phyloP scores from a whole-genome alignment of 2,797 vertebrate genomes.

The Pseudochirops corinnae region DNA sequence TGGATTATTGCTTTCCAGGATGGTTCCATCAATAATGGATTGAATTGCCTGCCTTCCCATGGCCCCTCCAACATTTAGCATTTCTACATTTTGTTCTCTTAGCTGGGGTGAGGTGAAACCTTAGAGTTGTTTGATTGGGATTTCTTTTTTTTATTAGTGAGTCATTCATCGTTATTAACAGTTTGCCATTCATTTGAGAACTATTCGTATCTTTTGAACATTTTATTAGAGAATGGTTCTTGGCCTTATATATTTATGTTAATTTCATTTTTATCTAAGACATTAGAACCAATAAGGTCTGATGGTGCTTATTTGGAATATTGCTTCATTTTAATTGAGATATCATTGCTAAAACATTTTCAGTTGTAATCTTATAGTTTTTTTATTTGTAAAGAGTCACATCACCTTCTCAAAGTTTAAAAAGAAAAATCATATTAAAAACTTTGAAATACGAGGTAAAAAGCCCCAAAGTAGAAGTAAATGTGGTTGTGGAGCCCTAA shows the following conservation, averaged over 20 bases:
- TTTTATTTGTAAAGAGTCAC: not conserved
- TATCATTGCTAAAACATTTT: not conserved
- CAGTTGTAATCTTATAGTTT: not conserved
- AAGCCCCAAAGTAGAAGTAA: not conserved
- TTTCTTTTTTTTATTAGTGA: not conserved
- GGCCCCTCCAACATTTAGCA: not conserved
- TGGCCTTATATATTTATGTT: not conserved
- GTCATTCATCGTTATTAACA: not conserved
- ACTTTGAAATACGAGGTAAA: not conserved
- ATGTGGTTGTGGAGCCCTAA: not conserved
- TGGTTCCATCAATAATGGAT: not conserved
- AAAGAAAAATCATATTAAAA: not conserved
- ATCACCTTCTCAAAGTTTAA: not conserved
- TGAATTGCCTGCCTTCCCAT: not conserved
- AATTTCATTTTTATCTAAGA: not conserved
- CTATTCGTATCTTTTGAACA: not conserved
- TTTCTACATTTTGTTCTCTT: not conserved
- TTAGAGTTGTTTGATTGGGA: not conserved
- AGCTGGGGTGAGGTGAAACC: not conserved
- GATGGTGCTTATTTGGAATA: not conserved
- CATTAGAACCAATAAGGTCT: not conserved
- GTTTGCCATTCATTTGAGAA: not conserved
- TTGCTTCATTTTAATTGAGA: not conserved
- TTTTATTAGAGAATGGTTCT: not conserved
- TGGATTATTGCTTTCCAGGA: not conserved